Conservation (phyloP, 1,140 invertebrate genomes). For the Aethina tumida region DNA sequence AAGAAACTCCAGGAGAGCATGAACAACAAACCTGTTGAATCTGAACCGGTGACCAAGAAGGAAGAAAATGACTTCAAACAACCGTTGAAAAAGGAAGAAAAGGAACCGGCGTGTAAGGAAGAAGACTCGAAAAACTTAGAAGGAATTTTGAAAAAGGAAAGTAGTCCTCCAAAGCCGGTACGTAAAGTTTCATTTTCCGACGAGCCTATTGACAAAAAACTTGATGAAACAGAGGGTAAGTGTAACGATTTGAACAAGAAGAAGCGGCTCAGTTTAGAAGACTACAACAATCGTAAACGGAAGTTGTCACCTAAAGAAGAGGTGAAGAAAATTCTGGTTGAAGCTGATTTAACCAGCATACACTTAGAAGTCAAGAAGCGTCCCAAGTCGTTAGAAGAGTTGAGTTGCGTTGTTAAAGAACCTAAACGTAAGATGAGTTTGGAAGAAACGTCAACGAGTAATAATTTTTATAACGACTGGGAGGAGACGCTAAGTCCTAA, state of each 20-base stretch:
- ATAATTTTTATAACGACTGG: conserved; percentile 18
- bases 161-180: background rate
- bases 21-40: conserved; percentile 3
- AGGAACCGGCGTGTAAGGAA: conserved; percentile 1
- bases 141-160: background rate
- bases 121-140: background rate
- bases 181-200: background rate
- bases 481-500: conserved; percentile 19
- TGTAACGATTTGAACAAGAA: conserved; percentile 9
- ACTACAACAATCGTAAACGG: conserved; percentile 23
- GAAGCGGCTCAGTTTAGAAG: conserved; percentile 20
- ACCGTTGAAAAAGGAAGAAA: background rate
- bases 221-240: background rate
- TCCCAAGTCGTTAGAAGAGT: conserved; percentile 9
- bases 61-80: background rate
- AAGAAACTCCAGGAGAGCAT: conserved; percentile 15
- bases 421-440: conserved; percentile 7
- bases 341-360: conserved; percentile 3
- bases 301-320: conserved; percentile 9
- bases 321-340: conserved; percentile 1
- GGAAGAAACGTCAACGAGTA: conserved; percentile 10
- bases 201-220: background rate
- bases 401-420: conserved; percentile 2
- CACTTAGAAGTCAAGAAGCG: conserved; percentile 1
- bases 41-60: conserved; percentile 3